phyloP scores from a whole-genome alignment of 1,140 invertebrate species.

The Zaprionus vittiger region DNA sequence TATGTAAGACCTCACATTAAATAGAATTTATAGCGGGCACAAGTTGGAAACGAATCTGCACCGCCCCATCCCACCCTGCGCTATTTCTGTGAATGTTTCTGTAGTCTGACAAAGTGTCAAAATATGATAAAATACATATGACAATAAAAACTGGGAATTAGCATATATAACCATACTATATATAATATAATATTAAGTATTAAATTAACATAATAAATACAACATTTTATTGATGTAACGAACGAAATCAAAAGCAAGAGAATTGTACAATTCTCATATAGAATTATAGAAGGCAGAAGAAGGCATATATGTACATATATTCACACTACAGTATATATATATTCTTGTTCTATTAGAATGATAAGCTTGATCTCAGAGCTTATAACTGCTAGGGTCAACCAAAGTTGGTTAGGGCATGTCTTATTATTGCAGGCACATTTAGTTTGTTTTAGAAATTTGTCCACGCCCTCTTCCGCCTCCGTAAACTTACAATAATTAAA shows the following conservation, averaged over 20 bases:
- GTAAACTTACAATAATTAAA: too few relatives aligned
- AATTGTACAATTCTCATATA: too few relatives aligned
- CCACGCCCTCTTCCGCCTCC: too few relatives aligned
- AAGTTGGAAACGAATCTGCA: conserved; percentile 6
- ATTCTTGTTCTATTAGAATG: too few relatives aligned
- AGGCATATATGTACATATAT: too few relatives aligned
- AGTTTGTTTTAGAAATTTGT: too few relatives aligned
- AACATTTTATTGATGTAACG: background rate
- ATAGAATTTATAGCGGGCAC: conserved; percentile 37
- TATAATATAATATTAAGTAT: background rate
- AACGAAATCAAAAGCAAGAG: background rate
- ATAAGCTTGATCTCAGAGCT: too few relatives aligned
- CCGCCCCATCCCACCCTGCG: background rate
- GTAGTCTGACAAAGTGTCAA: conserved; percentile 2
- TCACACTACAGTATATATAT: too few relatives aligned
- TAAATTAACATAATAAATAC: background rate
- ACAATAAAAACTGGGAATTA: background rate
- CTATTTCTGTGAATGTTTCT: conserved; percentile 38
- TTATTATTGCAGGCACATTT: too few relatives aligned
- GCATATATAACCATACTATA: background rate
- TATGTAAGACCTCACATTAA: conserved; percentile 44
- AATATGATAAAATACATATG: background rate
- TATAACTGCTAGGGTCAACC: too few relatives aligned
- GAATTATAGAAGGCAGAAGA: too few relatives aligned
- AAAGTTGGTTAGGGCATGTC: too few relatives aligned